These are phyloP conservation scores for Scolopax rusticola DNA, from an alignment of 2,797 vertebrate species.

Conservation along the genomic window DNA sequence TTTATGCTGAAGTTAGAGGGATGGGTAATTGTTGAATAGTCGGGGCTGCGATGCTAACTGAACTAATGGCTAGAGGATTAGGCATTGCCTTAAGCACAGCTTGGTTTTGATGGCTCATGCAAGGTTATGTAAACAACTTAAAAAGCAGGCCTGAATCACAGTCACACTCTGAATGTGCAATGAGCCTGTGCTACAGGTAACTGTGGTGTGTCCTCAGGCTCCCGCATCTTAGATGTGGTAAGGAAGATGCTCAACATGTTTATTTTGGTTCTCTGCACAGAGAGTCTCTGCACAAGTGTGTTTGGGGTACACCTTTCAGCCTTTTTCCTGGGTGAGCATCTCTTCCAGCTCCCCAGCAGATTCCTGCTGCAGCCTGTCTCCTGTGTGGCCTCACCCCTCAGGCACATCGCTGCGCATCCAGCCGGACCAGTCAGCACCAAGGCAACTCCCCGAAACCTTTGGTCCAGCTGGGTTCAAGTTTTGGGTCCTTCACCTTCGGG, in stretches of 20 bases:
- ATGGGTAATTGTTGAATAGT: slow-evolving; percentile 26
- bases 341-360: neutral
- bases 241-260: neutral
- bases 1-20: slow-evolving; percentile 6
- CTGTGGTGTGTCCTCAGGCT: neutral
- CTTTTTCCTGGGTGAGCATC: accelerated
- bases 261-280: neutral
- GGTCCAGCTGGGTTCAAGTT: neutral
- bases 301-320: neutral
- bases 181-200: neutral
- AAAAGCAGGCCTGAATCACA: slow-evolving; percentile 30
- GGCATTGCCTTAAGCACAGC: neutral
- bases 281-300: neutral
- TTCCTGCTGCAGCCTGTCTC: neutral
- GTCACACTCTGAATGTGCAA: neutral
- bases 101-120: slow-evolving; percentile 25
- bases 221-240: neutral
- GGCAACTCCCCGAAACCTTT: neutral
- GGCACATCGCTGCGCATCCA: neutral
- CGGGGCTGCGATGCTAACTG: neutral
- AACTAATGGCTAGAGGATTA: neutral
- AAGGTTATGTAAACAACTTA: slow-evolving; percentile 39
- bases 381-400: neutral
- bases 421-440: neutral
- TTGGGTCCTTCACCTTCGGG: neutral